phyloP scores from a whole-genome alignment of 2,888 invertebrate species.

The Fissipunctia ypsillon region DNA sequence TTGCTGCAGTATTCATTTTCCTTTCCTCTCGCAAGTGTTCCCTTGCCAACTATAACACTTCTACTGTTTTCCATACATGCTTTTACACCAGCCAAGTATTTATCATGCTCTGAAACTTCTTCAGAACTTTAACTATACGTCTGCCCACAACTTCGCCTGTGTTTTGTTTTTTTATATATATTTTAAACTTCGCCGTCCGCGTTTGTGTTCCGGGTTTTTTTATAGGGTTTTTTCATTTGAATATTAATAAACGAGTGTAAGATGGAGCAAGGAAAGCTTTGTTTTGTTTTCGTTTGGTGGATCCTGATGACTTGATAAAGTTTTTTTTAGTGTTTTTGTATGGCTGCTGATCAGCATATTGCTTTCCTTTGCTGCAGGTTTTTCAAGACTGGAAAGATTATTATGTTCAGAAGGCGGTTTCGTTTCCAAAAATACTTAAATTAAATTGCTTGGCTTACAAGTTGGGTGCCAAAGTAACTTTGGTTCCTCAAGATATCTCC shows the following conservation, averaged over 20 bases:
- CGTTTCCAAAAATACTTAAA: background rate
- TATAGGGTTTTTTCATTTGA: conserved; percentile 62
- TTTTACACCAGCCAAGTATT: conserved; percentile 65
- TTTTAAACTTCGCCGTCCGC: conserved; percentile 62
- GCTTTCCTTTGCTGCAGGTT: background rate
- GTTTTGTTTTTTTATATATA: conserved; percentile 60
- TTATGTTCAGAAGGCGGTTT: background rate
- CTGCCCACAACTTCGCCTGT: conserved; percentile 68
- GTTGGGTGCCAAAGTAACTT: background rate
- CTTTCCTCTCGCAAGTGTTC: conserved; percentile 44
- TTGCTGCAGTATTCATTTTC: conserved; percentile 35
- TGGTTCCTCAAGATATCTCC: background rate
- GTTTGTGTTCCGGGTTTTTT: conserved; percentile 58
- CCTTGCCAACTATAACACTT: conserved; percentile 43
- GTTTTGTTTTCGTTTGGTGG: conserved; percentile 32
- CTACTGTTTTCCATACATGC: conserved; percentile 46
- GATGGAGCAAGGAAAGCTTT: conserved; percentile 33
- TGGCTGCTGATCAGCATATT: conserved; percentile 13
- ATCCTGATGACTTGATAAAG: conserved; percentile 25
- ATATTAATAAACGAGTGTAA: conserved; percentile 59
- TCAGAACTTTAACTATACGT: conserved; percentile 77
- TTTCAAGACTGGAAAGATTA: background rate
- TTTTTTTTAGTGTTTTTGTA: conserved; percentile 44
- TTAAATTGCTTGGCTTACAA: background rate
- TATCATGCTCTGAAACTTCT: conserved; percentile 76